Percentiles rank a stretch among this genome's conserved stretches.
Conservation (phyloP, 2,797 vertebrate species). For the Avahi laniger region DNA sequence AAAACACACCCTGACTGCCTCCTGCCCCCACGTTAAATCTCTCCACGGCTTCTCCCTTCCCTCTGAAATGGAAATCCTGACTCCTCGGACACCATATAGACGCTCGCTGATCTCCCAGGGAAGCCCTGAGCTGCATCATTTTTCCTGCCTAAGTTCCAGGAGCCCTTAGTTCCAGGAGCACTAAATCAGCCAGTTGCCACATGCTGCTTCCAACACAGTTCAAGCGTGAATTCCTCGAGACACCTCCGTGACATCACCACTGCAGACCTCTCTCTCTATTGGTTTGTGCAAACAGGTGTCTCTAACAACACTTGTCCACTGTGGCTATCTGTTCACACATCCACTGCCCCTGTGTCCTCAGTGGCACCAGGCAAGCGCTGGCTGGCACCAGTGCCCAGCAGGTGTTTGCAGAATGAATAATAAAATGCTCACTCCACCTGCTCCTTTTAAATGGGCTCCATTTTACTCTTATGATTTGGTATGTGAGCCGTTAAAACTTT, state of each 20-base stretch:
- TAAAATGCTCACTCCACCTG: background rate
- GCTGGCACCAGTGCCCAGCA: background rate
- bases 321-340: background rate
- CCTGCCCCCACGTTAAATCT: background rate
- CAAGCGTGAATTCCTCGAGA: background rate
- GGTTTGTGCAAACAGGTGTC: fast-evolving
- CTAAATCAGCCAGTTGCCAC: background rate
- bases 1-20: background rate
- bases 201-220: background rate
- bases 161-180: background rate
- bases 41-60: background rate
- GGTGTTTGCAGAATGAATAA: background rate
- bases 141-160: background rate
- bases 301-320: no score
- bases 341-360: background rate
- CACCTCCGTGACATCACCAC: fast-evolving
- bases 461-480: background rate
- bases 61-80: background rate
- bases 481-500: background rate
- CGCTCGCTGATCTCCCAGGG: background rate
- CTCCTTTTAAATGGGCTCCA: background rate
- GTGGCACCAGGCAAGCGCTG: background rate
- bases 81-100: background rate
- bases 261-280: fast-evolving
- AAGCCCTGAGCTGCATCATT: background rate